A percentile compares a stretch with the other conserved stretches of the same genome.
Evolutionary conservation across 1,140 invertebrate species (phyloP).

Genomic region (Aradophagus sp.): DNA sequence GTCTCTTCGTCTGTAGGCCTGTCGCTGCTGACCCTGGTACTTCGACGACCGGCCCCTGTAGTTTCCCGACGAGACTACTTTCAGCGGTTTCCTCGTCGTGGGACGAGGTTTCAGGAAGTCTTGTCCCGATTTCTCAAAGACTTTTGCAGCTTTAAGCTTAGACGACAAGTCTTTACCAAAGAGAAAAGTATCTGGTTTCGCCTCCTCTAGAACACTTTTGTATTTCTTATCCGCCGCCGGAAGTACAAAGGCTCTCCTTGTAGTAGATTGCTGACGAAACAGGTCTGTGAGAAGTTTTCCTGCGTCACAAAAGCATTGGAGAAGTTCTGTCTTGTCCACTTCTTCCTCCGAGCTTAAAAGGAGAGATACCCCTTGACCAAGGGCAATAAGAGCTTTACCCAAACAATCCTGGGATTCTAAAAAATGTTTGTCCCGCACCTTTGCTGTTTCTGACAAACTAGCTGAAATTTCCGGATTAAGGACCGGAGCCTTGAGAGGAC

Average conservation of each 20-base stretch:
- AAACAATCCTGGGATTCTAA: background rate
- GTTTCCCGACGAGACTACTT: constrained; percentile 7
- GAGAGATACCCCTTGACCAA: background rate
- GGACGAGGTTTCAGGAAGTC: constrained; percentile 1
- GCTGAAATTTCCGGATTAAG: constrained; percentile 10
- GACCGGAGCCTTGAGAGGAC: background rate
- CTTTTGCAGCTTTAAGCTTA: constrained; percentile 10
- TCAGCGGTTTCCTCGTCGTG: too few relatives aligned
- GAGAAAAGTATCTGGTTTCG: constrained; percentile 4
- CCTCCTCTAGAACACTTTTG: constrained; percentile 5
- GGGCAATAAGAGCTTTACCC: background rate
- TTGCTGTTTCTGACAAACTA: constrained; percentile 1
- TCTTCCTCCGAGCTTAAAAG: background rate
- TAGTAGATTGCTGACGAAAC: background rate
- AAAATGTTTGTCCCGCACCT: constrained; percentile 10
- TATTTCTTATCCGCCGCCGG: constrained; percentile 4
- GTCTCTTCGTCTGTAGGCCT: constrained; percentile 7
- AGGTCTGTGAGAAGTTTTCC: constrained; percentile 7
- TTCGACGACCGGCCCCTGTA: constrained; percentile 6
- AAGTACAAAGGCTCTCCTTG: background rate
- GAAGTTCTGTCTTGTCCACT: background rate
- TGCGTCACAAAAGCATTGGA: constrained; percentile 2
- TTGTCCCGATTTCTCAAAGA: background rate
- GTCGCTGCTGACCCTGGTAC: constrained; percentile 2
- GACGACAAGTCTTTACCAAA: background rate